These are phyloP conservation scores for Vulpes vulpes DNA, from an alignment of 2,113 vertebrate species.

Conservation along the genomic window DNA sequence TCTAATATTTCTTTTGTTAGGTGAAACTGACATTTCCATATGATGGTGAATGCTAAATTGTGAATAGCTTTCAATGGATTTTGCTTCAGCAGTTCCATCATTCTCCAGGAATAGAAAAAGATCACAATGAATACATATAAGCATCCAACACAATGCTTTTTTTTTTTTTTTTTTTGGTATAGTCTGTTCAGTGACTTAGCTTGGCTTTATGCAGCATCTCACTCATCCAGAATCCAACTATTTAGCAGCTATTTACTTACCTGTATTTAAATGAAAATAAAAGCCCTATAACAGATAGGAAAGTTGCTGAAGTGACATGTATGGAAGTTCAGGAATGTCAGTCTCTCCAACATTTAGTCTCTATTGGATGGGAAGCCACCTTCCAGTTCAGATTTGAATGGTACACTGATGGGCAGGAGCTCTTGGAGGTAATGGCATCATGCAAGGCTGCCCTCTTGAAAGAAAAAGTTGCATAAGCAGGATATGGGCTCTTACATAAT, in stretches of 20 bases:
- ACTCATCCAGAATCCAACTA: slow-evolving; percentile 9
- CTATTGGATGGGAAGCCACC: neutral
- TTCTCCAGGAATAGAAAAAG: neutral
- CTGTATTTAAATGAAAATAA: neutral
- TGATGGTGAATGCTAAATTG: slow-evolving; percentile 46
- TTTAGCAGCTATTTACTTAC: neutral
- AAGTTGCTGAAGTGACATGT: neutral
- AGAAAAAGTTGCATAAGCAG: neutral
- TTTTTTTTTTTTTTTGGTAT: neutral
- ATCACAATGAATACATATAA: neutral
- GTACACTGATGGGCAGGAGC: neutral
- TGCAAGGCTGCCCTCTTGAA: neutral
- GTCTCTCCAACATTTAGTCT: neutral
- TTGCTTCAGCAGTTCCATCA: slow-evolving; percentile 41
- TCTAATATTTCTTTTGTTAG: slow-evolving; percentile 48
- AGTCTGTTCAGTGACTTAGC: neutral
- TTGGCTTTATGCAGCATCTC: neutral
- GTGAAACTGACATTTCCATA: slow-evolving; percentile 56
- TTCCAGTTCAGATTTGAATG: neutral
- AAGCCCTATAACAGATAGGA: neutral
- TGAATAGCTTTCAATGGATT: slow-evolving; percentile 58
- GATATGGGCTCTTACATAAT: neutral
- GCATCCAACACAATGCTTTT: neutral
- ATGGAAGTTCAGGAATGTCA: neutral
- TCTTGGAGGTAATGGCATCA: neutral